Percentiles rank a stretch among this genome's conserved stretches.
Evolutionary conservation across 1,140 invertebrate genomes (phyloP).

Genomic region (Heliothis virescens): DNA sequence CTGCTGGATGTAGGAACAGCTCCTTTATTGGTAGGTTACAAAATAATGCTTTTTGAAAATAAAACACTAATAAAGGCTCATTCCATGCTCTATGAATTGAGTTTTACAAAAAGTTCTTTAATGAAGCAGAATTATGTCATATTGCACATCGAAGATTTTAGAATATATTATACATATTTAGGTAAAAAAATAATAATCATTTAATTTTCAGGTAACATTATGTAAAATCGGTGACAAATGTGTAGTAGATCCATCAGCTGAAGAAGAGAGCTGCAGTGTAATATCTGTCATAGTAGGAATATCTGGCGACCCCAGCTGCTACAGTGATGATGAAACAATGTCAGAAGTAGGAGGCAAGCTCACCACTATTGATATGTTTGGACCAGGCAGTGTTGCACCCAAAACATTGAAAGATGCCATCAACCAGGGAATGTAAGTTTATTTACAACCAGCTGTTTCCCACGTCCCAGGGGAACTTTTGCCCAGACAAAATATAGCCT

Average conservation of each 20-base stretch:
- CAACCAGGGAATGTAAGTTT: conserved; percentile 88
- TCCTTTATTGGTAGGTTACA: conserved; percentile 92
- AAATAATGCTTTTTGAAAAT: background rate
- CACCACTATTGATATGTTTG: conserved; percentile 91
- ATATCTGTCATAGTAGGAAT: conserved; percentile 93
- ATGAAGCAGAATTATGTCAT: background rate
- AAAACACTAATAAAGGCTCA: too few species aligned
- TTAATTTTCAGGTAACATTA: conserved; percentile 86
- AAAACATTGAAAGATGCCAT: conserved; percentile 90
- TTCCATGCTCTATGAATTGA: too few species aligned
- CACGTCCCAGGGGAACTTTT: too few species aligned
- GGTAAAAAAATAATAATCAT: background rate
- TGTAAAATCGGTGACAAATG: conserved; percentile 96
- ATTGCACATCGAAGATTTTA: background rate
- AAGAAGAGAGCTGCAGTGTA: conserved; percentile 96
- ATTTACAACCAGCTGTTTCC: too few species aligned
- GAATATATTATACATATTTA: too few species aligned
- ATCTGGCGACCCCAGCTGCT: conserved; percentile 85
- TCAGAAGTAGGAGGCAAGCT: conserved; percentile 85
- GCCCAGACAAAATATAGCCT: too few species aligned
- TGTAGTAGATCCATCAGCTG: conserved; percentile 95
- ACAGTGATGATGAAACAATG: conserved; percentile 58
- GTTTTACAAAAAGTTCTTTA: too few species aligned
- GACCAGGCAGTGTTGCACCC: conserved; percentile 91
- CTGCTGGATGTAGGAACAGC: conserved; percentile 91